These are phyloP conservation scores for Stictonetta naevosa DNA, from an alignment of 2,113 vertebrate genomes.

Conservation along the genomic window DNA sequence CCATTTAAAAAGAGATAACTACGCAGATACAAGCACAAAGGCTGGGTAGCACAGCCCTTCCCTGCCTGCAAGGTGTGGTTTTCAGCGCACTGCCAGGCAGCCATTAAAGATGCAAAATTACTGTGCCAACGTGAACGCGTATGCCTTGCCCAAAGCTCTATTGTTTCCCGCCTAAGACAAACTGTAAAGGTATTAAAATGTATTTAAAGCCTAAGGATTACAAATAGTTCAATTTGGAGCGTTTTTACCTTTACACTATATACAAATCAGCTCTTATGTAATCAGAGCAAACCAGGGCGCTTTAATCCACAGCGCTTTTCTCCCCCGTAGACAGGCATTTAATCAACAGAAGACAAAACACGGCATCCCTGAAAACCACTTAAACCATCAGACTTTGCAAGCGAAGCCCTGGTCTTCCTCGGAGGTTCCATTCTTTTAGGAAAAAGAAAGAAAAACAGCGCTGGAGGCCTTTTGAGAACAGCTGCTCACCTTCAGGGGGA, in stretches of 20 bases:
- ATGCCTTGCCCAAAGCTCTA: background rate
- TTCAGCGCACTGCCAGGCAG: background rate
- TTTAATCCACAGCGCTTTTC: background rate
- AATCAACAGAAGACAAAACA: slow-evolving; percentile 30
- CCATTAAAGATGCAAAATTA: background rate
- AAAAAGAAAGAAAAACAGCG: background rate
- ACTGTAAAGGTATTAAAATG: background rate
- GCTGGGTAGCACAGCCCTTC: background rate
- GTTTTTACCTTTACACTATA: background rate
- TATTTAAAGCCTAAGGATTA: background rate
- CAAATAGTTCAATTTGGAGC: background rate
- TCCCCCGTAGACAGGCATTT: slow-evolving; percentile 8
- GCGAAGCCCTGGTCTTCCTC: background rate
- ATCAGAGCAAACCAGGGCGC: background rate
- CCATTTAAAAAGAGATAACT: background rate
- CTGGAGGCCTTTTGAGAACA: background rate
- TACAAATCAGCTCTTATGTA: background rate
- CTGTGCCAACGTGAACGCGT: background rate
- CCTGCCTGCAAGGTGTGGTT: background rate
- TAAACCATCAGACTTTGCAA: background rate
- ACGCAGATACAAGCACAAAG: background rate
- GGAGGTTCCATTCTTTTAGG: background rate
- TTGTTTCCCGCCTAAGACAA: background rate
- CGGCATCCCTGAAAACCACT: background rate
- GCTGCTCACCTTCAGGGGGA: background rate